phyloP scores from a whole-genome alignment of 2,888 invertebrate genomes.

The Philereme vetulata region DNA sequence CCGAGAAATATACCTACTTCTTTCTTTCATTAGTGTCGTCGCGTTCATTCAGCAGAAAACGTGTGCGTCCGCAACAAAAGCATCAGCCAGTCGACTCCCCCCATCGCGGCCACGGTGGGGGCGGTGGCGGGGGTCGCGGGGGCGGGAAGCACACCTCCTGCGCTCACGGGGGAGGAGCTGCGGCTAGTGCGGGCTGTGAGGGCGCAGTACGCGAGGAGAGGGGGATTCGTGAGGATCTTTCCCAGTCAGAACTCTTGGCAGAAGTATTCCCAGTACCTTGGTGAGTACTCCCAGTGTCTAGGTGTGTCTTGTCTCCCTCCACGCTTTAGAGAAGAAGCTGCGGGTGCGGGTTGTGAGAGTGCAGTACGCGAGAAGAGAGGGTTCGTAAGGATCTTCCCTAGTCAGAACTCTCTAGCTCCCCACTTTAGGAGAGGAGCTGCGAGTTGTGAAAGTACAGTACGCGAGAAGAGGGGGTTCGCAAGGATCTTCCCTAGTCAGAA shows the following conservation, averaged over 20 bases:
- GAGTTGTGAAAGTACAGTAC: slow-evolving; percentile 90
- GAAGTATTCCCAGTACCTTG: slow-evolving; percentile 90
- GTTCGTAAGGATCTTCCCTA: slow-evolving; percentile 82
- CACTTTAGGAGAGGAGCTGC: too few species aligned
- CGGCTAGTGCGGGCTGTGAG: slow-evolving; percentile 89
- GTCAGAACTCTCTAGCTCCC: slow-evolving; percentile 92
- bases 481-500: slow-evolving; percentile 95
- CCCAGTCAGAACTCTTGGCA: slow-evolving; percentile 95
- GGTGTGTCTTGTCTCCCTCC: too few species aligned
- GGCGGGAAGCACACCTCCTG: slow-evolving; percentile 59
- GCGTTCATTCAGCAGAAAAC: slow-evolving; percentile 90
- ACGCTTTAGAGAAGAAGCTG: too few species aligned
- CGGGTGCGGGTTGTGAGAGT: slow-evolving; percentile 69
- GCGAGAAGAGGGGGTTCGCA: slow-evolving; percentile 94
- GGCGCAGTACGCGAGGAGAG: slow-evolving; percentile 91
- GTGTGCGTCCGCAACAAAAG: slow-evolving; percentile 70
- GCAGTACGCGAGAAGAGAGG: too few species aligned
- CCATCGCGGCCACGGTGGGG: slow-evolving; percentile 3
- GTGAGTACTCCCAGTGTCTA: slow-evolving; percentile 56
- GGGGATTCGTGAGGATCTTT: slow-evolving; percentile 95
- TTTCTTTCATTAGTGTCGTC: slow-evolving; percentile 80
- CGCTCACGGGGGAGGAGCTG: slow-evolving; percentile 90
- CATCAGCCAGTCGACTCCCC: slow-evolving; percentile 7
- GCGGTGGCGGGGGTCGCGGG: slow-evolving; percentile 67
- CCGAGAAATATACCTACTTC: too few species aligned